phyloP scores from a whole-genome alignment of 2,113 vertebrate species.

The Pachycephala philippinensis region DNA sequence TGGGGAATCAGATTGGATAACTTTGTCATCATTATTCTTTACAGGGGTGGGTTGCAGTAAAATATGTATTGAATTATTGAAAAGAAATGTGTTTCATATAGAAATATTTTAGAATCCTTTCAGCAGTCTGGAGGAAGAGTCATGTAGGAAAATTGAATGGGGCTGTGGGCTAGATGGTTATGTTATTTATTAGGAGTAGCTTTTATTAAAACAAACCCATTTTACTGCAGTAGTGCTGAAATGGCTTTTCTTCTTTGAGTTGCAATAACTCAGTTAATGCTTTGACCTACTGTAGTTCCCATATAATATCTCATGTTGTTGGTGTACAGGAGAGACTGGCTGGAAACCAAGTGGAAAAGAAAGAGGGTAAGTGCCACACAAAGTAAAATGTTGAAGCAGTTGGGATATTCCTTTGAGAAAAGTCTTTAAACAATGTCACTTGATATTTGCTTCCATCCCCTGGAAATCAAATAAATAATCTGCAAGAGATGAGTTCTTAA shows the following conservation, averaged over 20 bases:
- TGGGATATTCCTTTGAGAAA: neutral
- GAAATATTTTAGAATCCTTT: neutral
- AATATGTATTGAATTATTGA: neutral
- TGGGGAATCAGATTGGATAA: neutral
- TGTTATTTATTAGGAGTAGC: slow-evolving; percentile 5
- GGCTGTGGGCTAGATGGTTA: neutral
- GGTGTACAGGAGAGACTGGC: slow-evolving; percentile 90
- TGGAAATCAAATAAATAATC: neutral
- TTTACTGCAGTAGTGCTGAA: slow-evolving; percentile 1
- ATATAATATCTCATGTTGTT: slow-evolving; percentile 69
- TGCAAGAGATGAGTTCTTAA: neutral
- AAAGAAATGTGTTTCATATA: neutral
- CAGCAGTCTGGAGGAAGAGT: neutral
- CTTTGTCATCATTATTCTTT: neutral
- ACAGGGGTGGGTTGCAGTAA: neutral
- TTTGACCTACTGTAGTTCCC: slow-evolving; percentile 57
- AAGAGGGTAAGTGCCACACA: slow-evolving; percentile 71
- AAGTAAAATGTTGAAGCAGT: neutral
- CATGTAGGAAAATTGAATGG: neutral
- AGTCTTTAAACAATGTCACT: neutral
- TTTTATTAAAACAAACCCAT: neutral
- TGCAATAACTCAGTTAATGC: slow-evolving; percentile 51
- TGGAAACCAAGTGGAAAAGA: slow-evolving; percentile 95
- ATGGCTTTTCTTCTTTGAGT: slow-evolving; percentile 25
- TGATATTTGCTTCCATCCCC: neutral